Evolutionary conservation across 2,113 vertebrate genomes (phyloP).

Genomic region (Beaufortia kweichowensis): DNA sequence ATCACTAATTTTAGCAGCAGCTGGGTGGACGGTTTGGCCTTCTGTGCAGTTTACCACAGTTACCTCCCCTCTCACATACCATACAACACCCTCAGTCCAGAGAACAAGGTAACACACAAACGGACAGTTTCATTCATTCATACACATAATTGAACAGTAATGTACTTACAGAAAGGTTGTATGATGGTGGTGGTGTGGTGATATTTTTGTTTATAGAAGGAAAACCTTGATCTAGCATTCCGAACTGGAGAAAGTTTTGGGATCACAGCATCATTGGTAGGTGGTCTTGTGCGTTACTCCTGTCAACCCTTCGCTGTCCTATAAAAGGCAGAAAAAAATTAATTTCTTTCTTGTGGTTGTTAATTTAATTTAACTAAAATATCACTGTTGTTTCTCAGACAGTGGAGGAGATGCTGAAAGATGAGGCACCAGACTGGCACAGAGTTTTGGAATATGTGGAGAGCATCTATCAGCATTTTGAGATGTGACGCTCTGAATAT

Average conservation of each 20-base stretch:
- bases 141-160: neutral
- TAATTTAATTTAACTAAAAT: neutral
- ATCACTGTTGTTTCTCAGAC: constrained; percentile 65
- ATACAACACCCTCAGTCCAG: constrained; percentile 68
- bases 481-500: constrained; percentile 66
- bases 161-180: neutral
- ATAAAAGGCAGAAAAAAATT: too few species aligned
- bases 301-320: too few species aligned
- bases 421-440: constrained; percentile 80
- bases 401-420: constrained; percentile 75
- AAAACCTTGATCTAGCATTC: constrained; percentile 76
- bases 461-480: constrained; percentile 79
- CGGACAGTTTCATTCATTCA: neutral
- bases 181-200: neutral
- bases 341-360: constrained; percentile 1
- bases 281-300: too few species aligned
- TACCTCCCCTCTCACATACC: constrained; percentile 78
- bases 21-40: constrained; percentile 78
- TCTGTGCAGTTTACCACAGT: constrained; percentile 78
- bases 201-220: constrained; percentile 60
- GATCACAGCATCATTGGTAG: constrained; percentile 70
- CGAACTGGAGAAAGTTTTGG: constrained; percentile 73
- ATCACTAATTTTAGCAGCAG: constrained; percentile 84
- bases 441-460: constrained; percentile 79
- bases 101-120: constrained; percentile 69